Evolutionary conservation across 2,113 vertebrate genomes (phyloP), one percentile per base, ranked within the genome.

Genomic region (Rattus rattus): DNA sequence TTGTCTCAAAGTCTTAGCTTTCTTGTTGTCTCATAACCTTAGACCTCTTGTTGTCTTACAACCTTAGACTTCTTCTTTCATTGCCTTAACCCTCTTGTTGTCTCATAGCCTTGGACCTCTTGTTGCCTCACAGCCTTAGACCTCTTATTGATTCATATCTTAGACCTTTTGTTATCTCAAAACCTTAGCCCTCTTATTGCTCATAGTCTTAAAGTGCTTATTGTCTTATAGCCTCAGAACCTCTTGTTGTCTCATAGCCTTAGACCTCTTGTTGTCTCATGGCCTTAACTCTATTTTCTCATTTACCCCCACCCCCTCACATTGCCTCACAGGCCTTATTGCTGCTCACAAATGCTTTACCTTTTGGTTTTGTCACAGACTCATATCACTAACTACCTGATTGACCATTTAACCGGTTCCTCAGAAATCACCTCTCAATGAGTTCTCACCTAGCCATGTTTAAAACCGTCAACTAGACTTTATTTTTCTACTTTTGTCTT

Each of bases 301-400:
- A 0, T 13, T 67, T 65, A 10, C 28, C 2, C 65, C 54, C 54
- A 2, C 54, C 63, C 10, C 39, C 9, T 0, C 5, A 0, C 5
- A 5, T 33, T 33, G 8, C 59, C 63, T 24, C 22, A 9, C 12
- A 61, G n/a, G 12, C 5, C 49, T 65, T 67, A 17, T 22, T 65
- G 6, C 77, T 75, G 47, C 0, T 54, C 8, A 69, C 4, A 43
- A 36, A 79, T 70, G 30, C 5, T n/a, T 36, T 0, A 2, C 7
- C 13, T 49, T 49, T 8, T n/a, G 56, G 17, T n/a, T 79, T 75
- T 84, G 1, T 26, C 73, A 61, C 22, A 90, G 54, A 63, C 13
- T 28, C 20, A 14, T 8, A 39, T 9, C 36, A 9, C 12, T 43
- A 28, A 56, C 61, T 69, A 33, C 75, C 13, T 69, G 8, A 17